Conservation (phyloP, 2,888 invertebrate genomes). For the Synanthedon myopaeformis region DNA sequence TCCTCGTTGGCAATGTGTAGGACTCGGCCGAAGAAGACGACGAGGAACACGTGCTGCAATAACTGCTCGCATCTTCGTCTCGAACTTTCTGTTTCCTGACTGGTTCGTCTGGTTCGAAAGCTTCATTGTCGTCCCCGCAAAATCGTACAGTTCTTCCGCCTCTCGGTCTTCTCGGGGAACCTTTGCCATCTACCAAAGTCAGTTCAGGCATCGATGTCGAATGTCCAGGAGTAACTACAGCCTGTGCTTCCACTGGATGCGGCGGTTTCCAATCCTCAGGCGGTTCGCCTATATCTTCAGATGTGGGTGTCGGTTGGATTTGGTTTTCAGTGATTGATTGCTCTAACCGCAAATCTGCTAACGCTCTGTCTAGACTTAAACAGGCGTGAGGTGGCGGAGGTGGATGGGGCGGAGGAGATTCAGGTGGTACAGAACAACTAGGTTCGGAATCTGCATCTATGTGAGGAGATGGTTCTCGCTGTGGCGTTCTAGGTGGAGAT, state of each 20-base stretch:
- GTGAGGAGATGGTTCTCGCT: conserved; percentile 65
- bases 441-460: conserved; percentile 74
- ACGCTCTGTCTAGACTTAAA: conserved; percentile 53
- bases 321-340: conserved; percentile 77
- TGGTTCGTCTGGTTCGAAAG: conserved; percentile 58
- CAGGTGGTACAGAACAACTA: conserved; percentile 67
- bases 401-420: conserved; percentile 62
- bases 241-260: conserved; percentile 58
- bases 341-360: conserved; percentile 71
- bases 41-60: conserved; percentile 91
- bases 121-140: conserved; percentile 58
- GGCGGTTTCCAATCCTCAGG: conserved; percentile 69
- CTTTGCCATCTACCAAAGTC: conserved; percentile 59
- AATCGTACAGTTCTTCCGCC: conserved; percentile 58
- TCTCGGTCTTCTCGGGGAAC: conserved; percentile 33
- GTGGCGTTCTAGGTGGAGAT: conserved; percentile 73
- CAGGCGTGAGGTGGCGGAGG: conserved; percentile 60
- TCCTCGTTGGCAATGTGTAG: conserved; percentile 84
- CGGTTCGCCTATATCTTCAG: conserved; percentile 33
- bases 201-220: conserved; percentile 62
- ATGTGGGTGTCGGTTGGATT: conserved; percentile 67
- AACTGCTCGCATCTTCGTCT: conserved; percentile 78
- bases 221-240: conserved; percentile 65
- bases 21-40: conserved; percentile 90
- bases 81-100: conserved; percentile 35